Evolutionary conservation across 2,888 invertebrate genomes (phyloP), one percentile per base, ranked within the genome.

Genomic region (Lottia gigantea): DNA sequence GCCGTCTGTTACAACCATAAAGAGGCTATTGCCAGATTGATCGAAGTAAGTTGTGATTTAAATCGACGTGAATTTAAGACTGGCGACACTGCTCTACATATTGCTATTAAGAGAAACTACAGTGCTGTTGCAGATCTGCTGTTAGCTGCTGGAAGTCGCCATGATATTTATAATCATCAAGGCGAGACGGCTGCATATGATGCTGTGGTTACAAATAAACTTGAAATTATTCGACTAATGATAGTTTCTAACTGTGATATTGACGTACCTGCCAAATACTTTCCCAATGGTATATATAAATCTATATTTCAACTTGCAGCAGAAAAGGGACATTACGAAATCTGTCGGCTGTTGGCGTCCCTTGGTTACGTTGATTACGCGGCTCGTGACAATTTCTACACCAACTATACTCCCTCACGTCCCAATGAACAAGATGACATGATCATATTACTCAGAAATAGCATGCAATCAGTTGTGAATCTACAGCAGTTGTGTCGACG

Each of bases 1-100:
- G 87, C 87, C 0, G 87, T 87, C 40, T 86, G 85, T 74, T 88
- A 88, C 78, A 88, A 87, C 79, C 87, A 88, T 76, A 85, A 83
- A 72, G 87, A 87, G 66, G 85, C 86, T 11, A 86, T 87, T 15
- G 82, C 85, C 8, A 78, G 81, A 4, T 82, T 88, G 16, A 80
- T 87, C 40, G 78, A 78, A 49, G 83, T 81, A 23, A 80, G 78
- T 72, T 87, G 87, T 78, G 85, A 88, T 79, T 79, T 88, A 66
- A 87, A 87, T 78, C 80, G 86, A 40, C 78, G 88, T 11, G 87
- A 88, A 77, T 87, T 85, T 76, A 86, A 87, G 78, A 86, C 85
- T 3, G 88, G 88, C 6, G 87, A 88, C 74, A 88, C 87, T 1
- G 87, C 87, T 1, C 80, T 88, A 26, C 88, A 88, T 74, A 86